These are phyloP conservation scores for Corythornis madagascariensis DNA, from an alignment of 2,113 vertebrate genomes.

Conservation along the genomic window DNA sequence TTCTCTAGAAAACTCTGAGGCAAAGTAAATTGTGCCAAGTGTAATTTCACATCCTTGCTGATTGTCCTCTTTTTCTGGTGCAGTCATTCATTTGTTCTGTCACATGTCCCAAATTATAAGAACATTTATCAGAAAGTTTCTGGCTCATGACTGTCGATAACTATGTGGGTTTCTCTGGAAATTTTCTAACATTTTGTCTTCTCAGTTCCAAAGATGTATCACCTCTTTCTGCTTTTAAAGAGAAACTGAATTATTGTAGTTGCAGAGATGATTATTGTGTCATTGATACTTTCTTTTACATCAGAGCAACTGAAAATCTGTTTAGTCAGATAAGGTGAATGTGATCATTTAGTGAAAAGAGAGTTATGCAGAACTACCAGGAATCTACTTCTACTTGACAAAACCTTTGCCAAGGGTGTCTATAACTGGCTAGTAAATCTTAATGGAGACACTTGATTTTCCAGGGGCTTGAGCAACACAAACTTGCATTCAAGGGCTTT, in stretches of 20 bases:
- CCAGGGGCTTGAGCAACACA: background rate
- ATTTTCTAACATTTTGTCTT: background rate
- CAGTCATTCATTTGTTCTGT: constrained; percentile 54
- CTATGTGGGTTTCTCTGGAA: constrained; percentile 13
- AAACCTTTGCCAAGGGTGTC: background rate
- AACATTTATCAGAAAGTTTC: constrained; percentile 29
- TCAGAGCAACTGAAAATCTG: background rate
- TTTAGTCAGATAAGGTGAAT: background rate
- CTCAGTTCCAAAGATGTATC: background rate
- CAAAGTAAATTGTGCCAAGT: constrained; percentile 31
- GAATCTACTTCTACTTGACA: background rate
- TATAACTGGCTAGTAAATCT: background rate
- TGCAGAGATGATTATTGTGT: background rate
- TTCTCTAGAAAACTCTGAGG: constrained; percentile 36
- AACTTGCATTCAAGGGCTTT: background rate
- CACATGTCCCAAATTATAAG: background rate
- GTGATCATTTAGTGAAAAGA: background rate
- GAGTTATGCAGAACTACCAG: background rate
- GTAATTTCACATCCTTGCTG: constrained; percentile 12
- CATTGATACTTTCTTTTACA: background rate
- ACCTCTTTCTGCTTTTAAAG: background rate
- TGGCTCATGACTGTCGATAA: background rate
- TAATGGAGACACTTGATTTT: background rate
- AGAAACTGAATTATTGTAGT: background rate
- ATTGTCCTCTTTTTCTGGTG: background rate